Base-by-base conservation (phyloP, 2,797 vertebrate species). In the Coregonus suidteri region DNA sequence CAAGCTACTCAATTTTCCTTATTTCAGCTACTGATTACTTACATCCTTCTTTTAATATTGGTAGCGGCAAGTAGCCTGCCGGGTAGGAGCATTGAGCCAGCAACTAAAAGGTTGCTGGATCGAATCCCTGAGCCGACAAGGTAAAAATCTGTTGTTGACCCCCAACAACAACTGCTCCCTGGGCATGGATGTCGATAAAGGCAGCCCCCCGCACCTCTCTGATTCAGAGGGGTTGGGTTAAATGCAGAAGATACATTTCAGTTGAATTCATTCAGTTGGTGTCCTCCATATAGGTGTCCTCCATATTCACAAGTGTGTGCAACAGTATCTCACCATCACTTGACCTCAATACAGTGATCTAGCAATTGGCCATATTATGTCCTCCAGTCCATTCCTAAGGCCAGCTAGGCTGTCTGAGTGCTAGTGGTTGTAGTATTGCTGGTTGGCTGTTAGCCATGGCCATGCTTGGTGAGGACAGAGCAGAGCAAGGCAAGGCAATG, bases 371-470 rank as follows among this genome's bases (percentile, higher is more conserved):
- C 59, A 54, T 68, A 79, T 77, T 59, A 70, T 75, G 59, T 71
- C 15, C 66, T 4, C 76, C 75, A 37, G 71, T 41, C 51, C 25
- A 20, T 18, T 30, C 71, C 30, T 3, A 74, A 62, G 73, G 81
- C 77, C 6, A 4, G 51, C 77, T 7, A 4, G 51, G 74, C 69
- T 47, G 34, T 18, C 31, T 69, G 67, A 82, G 81, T 75, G 85
- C 80, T 88, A 87, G 71, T 6, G 71, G 71, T 75, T 56, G 30
- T 34, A 67, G 77, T 78, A 67, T 79, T 80, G 30, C 72, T 81
- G 81, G 73, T 73, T 86, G 85, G 83, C 84, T 87, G 75, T 78
- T 73, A 80, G 82, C 84, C 85, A 85, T 81, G 30, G 5, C 84
- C 81, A 82, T 68, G 66, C 30, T 15, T 15, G 1, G 11, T 41